These are phyloP conservation scores for Ctenochaetus hawaiiensis DNA, from an alignment of 2,797 vertebrate species.

Conservation along the genomic window DNA sequence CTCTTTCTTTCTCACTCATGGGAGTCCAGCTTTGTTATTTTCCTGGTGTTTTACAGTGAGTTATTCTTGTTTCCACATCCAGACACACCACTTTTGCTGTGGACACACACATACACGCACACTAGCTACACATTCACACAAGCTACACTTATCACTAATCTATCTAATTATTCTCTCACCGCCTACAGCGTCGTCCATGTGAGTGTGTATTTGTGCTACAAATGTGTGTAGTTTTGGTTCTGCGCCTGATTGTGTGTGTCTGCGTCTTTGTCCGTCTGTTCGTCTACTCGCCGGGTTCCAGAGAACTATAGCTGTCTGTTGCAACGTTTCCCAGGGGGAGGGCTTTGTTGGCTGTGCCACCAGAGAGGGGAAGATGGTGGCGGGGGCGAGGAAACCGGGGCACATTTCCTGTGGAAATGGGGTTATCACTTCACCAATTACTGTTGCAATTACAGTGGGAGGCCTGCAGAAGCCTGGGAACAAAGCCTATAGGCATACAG, in stretches of 20 bases:
- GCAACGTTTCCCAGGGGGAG: slow-evolving; percentile 72
- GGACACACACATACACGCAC: slow-evolving; percentile 2
- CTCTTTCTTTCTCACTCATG: slow-evolving; percentile 15
- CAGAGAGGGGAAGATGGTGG: slow-evolving; percentile 47
- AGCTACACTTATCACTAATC: slow-evolving; percentile 48
- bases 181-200: slow-evolving; percentile 50
- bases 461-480: slow-evolving; percentile 81
- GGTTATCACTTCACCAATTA: slow-evolving; percentile 87
- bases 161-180: slow-evolving; percentile 55
- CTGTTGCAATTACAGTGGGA: slow-evolving; percentile 80
- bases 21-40: slow-evolving; percentile 43
- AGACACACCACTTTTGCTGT: slow-evolving; percentile 21
- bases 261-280: slow-evolving; percentile 67
- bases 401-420: slow-evolving; percentile 87
- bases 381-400: slow-evolving; percentile 76
- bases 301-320: slow-evolving; percentile 80
- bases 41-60: slow-evolving; percentile 20
- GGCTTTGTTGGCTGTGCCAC: slow-evolving; percentile 74
- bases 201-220: slow-evolving; percentile 35
- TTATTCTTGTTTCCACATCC: slow-evolving; percentile 32
- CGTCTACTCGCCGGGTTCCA: slow-evolving; percentile 63
- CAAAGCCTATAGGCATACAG: slow-evolving; percentile 70
- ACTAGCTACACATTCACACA: slow-evolving; percentile 7
- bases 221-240: slow-evolving; percentile 47
- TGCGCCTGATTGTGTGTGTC: slow-evolving; percentile 13